A percentile compares a stretch with the other conserved stretches of the same genome.
Conservation (phyloP, 2,888 invertebrate species). For the Cantharis flavilabris region DNA sequence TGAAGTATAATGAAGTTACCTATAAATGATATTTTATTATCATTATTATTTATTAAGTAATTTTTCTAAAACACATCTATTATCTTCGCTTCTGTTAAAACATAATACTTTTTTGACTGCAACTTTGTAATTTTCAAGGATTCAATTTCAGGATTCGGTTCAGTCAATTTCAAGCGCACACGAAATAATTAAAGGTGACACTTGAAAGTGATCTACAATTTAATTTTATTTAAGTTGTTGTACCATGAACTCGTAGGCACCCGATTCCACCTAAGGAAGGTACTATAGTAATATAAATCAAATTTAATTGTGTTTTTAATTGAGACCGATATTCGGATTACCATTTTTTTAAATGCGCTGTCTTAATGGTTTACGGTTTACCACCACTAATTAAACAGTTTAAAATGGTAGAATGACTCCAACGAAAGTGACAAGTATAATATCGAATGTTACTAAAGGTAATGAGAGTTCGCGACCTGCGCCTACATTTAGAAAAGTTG, state of each 20-base stretch:
- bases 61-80: constrained; percentile 13
- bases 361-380: not conserved
- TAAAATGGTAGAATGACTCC: not conserved
- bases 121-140: too few species aligned
- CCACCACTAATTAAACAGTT: not conserved
- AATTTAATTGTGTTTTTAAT: not conserved
- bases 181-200: not conserved
- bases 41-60: constrained; percentile 21
- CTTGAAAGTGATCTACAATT: not conserved
- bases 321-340: not conserved
- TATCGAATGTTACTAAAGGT: not conserved
- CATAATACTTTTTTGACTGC: too few species aligned
- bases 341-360: not conserved
- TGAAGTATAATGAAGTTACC: constrained; percentile 8
- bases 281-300: not conserved
- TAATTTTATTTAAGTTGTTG: not conserved
- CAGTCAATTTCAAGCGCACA: too few species aligned
- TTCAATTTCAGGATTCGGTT: not conserved
- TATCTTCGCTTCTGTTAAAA: not conserved
- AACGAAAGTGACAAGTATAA: not conserved
- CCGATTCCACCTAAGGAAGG: not conserved
- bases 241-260: not conserved
- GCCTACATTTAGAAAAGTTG: constrained; percentile 22
- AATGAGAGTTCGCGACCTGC: constrained; percentile 25
- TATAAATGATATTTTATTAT: constrained; percentile 13